Conservation (phyloP, 1,140 invertebrate genomes). For the Microplitis demolitor region DNA sequence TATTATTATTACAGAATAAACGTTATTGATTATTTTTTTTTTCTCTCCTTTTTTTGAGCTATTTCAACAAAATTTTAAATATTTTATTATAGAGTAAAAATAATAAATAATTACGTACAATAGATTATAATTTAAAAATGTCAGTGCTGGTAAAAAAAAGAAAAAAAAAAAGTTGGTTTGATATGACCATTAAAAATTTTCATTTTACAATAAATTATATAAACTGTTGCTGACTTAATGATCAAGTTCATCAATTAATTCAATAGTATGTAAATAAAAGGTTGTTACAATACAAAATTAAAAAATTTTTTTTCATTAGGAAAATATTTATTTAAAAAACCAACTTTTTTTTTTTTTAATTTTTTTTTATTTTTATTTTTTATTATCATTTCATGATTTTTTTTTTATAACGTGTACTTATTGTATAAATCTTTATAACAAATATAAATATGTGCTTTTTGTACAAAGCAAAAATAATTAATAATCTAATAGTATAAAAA, state of each 20-base stretch:
- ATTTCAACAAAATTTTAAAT: slow-evolving; percentile 27
- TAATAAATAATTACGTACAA: slow-evolving; percentile 60
- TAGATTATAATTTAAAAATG: slow-evolving; percentile 30
- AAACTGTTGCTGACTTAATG: neutral
- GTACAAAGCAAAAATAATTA: slow-evolving; percentile 43
- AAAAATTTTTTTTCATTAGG: neutral
- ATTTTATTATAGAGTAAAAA: slow-evolving; percentile 48
- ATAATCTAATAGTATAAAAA: slow-evolving; percentile 35
- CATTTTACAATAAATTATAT: neutral
- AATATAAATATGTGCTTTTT: slow-evolving; percentile 51
- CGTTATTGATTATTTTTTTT: neutral
- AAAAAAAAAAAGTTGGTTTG: slow-evolving; percentile 7
- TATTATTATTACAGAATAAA: neutral
- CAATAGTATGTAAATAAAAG: too few species aligned
- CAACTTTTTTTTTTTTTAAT: neutral
- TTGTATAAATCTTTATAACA: slow-evolving; percentile 31
- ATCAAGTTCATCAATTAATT: too few species aligned
- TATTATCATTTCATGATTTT: neutral
- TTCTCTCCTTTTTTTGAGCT: slow-evolving; percentile 11
- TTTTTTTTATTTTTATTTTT: slow-evolving; percentile 4
- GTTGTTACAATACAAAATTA: neutral
- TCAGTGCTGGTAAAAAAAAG: slow-evolving; percentile 42
- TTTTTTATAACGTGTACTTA: neutral
- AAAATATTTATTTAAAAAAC: neutral
- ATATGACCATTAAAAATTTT: neutral